Evolutionary conservation across 2,113 vertebrate genomes (phyloP).

Genomic region (human (Homo sapiens)): DNA sequence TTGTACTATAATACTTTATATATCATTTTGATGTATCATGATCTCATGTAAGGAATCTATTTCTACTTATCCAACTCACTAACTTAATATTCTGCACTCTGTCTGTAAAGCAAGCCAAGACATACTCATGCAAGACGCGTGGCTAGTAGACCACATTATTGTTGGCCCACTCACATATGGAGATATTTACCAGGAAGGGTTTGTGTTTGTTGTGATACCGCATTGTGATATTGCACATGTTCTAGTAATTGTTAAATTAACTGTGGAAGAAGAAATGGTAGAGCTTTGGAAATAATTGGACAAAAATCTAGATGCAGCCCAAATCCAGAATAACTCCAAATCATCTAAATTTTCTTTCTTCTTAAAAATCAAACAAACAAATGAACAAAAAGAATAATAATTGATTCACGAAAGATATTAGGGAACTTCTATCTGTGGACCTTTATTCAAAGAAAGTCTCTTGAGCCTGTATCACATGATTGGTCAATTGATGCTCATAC

Average conservation of each 20-base stretch:
- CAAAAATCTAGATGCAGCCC: not conserved
- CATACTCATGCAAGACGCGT: not conserved
- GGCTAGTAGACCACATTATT: not conserved
- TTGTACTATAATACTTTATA: not conserved
- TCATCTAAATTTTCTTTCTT: not conserved
- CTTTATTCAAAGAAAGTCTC: not conserved
- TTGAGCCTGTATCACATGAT: not conserved
- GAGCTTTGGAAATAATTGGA: not conserved
- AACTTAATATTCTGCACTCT: not conserved
- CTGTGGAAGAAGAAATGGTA: not conserved
- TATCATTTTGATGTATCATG: not conserved
- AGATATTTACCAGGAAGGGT: not conserved
- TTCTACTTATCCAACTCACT: not conserved
- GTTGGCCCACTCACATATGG: not conserved
- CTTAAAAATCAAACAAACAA: not conserved
- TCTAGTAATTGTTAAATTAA: conserved; percentile 8
- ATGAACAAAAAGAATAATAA: not conserved
- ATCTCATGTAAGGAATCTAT: not conserved
- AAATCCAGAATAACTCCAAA: not conserved
- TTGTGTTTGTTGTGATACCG: not conserved
- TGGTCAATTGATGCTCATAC: not conserved
- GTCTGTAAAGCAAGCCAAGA: not conserved
- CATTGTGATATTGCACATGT: not conserved
- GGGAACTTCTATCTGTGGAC: not conserved
- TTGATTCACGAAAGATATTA: not conserved